Evolutionary conservation across 2,888 invertebrate genomes (phyloP).

Genomic region (Sinopyrophorus schimmeli): DNA sequence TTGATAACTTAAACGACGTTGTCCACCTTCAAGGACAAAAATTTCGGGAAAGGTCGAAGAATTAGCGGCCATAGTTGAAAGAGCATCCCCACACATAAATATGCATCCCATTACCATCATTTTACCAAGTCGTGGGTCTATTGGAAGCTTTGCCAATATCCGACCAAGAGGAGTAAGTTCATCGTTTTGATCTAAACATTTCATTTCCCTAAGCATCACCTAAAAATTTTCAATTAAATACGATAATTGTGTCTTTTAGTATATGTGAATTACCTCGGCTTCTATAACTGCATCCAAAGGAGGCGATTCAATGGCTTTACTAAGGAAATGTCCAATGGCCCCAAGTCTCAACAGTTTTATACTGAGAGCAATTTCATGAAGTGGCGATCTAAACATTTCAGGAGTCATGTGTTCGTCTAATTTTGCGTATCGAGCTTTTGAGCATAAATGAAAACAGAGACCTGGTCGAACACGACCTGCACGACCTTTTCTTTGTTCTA

Average conservation of each 20-base stretch:
- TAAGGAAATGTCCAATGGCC: conserved; percentile 90
- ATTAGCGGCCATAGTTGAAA: conserved; percentile 93
- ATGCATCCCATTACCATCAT: conserved; percentile 96
- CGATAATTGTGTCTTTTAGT: conserved; percentile 46
- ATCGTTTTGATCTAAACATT: conserved; percentile 84
- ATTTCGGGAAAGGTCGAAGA: conserved; percentile 95
- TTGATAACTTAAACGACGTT: conserved; percentile 76
- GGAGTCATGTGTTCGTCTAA: conserved; percentile 92
- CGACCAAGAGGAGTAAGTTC: conserved; percentile 91
- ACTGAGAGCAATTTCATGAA: conserved; percentile 91
- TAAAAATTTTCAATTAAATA: conserved; percentile 44
- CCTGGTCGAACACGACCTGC: conserved; percentile 95
- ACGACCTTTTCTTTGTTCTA: conserved; percentile 90
- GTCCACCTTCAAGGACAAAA: conserved; percentile 77
- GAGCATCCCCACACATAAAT: conserved; percentile 86
- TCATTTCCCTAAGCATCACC: conserved; percentile 73
- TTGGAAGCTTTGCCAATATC: conserved; percentile 91
- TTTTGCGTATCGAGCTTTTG: conserved; percentile 69
- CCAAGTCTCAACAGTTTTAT: conserved; percentile 90
- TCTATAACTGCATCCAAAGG: conserved; percentile 98
- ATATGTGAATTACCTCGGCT: conserved; percentile 73
- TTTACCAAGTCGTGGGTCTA: conserved; percentile 95
- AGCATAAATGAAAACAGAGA: conserved; percentile 92
- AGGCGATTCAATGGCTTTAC: conserved; percentile 94
- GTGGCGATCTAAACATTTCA: conserved; percentile 96